Evolutionary conservation across 2,113 vertebrate species (phyloP).

Genomic region (Callocephalon fimbriatum): DNA sequence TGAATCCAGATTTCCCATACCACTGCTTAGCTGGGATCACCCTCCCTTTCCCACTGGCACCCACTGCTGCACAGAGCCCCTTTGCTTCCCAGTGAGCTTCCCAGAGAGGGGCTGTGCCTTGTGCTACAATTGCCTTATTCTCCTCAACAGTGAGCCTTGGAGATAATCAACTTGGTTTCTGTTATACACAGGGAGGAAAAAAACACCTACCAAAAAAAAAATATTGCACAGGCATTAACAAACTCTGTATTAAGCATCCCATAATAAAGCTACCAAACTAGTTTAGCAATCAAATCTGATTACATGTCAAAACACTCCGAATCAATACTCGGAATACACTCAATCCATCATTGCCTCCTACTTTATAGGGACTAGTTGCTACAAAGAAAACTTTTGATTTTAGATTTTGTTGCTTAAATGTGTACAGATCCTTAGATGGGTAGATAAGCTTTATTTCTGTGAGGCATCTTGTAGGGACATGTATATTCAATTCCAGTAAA

Average conservation of each 20-base stretch:
- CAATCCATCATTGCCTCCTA: neutral
- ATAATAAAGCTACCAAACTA: neutral
- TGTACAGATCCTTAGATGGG: neutral
- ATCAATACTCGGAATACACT: neutral
- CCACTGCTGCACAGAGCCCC: neutral
- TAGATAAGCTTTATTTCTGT: neutral
- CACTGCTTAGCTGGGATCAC: neutral
- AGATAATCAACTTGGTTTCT: neutral
- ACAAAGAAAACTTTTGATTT: neutral
- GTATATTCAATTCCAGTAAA: neutral
- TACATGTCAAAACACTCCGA: neutral
- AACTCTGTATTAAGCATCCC: neutral
- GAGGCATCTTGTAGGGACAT: constrained; percentile 3
- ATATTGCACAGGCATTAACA: neutral
- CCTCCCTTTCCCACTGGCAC: neutral
- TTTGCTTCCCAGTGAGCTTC: neutral
- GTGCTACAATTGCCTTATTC: neutral
- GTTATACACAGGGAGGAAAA: neutral
- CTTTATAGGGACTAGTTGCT: neutral
- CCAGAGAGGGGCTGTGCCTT: rapidly evolving
- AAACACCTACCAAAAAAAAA: neutral
- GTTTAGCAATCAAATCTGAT: neutral
- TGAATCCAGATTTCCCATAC: neutral
- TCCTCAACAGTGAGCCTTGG: neutral
- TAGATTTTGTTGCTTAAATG: neutral